These are phyloP conservation scores for Darevskia nairensis DNA, from an alignment of 2,797 vertebrate genomes.

Conservation along the genomic window DNA sequence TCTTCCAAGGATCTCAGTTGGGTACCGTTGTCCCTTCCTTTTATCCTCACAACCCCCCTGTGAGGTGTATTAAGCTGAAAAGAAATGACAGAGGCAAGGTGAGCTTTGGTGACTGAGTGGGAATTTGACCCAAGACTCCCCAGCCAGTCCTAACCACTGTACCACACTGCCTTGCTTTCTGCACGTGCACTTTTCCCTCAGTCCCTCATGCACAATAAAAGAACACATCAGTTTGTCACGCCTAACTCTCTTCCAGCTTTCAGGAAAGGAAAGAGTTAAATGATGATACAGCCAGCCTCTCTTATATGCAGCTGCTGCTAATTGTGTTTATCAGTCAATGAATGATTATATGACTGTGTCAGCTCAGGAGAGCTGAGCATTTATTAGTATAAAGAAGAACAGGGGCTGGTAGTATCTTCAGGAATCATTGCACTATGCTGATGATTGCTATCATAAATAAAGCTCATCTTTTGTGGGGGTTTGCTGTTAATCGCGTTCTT, in stretches of 20 bases:
- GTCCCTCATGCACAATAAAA: neutral
- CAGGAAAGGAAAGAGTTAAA: slow-evolving; percentile 24
- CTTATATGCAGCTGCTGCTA: neutral
- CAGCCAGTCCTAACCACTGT: neutral
- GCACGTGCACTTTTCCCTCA: neutral
- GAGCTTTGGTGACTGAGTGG: neutral
- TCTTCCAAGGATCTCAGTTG: neutral
- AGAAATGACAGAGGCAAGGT: neutral
- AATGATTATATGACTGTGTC: neutral
- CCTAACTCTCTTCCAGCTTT: neutral
- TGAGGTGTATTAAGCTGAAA: neutral
- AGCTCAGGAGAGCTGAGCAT: neutral
- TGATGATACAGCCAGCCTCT: neutral
- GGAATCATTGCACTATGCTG: neutral
- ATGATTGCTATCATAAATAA: slow-evolving; percentile 23
- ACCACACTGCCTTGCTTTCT: neutral
- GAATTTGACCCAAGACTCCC: neutral
- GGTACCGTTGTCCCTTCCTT: neutral
- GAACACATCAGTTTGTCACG: neutral
- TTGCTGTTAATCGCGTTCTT: neutral
- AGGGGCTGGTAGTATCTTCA: neutral
- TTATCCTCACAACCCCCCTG: neutral
- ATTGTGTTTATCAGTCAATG: neutral
- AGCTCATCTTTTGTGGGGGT: neutral
- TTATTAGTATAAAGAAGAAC: neutral